A percentile compares a stretch with the other conserved stretches of the same genome.
These are phyloP conservation scores for Ciconia boyciana DNA, from an alignment of 2,113 vertebrate species.

Conservation along the genomic window DNA sequence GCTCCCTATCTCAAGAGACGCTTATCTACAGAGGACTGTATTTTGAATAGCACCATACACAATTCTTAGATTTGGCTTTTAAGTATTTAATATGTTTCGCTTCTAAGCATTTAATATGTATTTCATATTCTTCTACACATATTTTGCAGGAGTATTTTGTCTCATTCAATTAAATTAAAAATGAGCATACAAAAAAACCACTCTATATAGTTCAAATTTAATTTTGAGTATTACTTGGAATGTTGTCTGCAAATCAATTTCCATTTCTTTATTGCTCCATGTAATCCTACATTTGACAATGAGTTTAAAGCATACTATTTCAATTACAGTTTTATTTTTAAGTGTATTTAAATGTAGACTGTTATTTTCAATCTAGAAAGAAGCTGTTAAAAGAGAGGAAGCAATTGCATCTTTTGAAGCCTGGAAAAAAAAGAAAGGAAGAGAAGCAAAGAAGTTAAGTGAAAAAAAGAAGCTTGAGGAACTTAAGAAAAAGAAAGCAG, in stretches of 20 bases:
- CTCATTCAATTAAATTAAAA: neutral
- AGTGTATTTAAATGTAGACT: neutral
- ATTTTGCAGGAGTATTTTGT: neutral
- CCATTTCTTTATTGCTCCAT: neutral
- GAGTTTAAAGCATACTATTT: neutral
- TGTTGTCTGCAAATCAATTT: neutral
- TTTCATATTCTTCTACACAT: neutral
- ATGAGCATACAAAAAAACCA: accelerated
- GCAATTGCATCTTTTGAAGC: constrained; percentile 85
- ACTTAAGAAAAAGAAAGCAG: constrained; percentile 69
- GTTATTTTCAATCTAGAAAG: constrained; percentile 54
- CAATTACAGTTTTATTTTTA: neutral
- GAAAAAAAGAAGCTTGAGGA: constrained; percentile 74
- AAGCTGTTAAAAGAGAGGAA: constrained; percentile 79
- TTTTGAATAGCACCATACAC: neutral
- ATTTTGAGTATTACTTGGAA: neutral
- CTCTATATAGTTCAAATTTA: neutral
- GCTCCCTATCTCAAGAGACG: neutral
- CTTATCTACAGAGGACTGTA: neutral
- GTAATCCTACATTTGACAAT: neutral
- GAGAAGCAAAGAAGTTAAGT: constrained; percentile 73
- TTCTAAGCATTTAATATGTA: neutral
- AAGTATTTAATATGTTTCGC: neutral
- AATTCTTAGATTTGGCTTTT: neutral
- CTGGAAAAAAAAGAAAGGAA: constrained; percentile 89